Evolutionary conservation across 2,113 vertebrate species (phyloP).

Genomic region (Callaeas wilsoni): DNA sequence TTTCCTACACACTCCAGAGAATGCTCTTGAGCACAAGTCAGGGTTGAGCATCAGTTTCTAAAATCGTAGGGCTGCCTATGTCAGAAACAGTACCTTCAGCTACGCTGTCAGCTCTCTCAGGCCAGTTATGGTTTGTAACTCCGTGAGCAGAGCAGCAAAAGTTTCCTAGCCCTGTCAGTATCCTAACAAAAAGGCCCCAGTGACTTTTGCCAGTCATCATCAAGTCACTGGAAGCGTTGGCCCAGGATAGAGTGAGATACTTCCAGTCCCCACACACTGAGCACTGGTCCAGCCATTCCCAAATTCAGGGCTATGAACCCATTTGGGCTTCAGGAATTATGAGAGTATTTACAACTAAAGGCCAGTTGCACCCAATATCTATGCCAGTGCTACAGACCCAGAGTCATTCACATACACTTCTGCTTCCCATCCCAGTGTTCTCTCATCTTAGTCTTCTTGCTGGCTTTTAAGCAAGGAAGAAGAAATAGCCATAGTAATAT

Average conservation of each 20-base stretch:
- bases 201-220: not conserved
- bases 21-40: not conserved
- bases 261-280: not conserved
- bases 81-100: not conserved
- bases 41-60: not conserved
- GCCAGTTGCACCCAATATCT: not conserved
- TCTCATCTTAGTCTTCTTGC: not conserved
- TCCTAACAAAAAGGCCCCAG: not conserved
- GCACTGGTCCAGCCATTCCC: not conserved
- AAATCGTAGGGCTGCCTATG: rapidly evolving
- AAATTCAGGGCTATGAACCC: not conserved
- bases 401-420: not conserved
- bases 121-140: not conserved
- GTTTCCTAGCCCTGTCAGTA: not conserved
- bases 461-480: not conserved
- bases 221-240: not conserved
- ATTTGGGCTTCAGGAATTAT: not conserved
- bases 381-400: not conserved
- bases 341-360: not conserved
- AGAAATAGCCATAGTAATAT: not conserved
- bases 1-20: not conserved
- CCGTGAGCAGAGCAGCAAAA: not conserved
- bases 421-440: not conserved
- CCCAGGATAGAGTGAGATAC: not conserved
- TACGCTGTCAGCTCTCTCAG: not conserved